Evolutionary conservation across 2,113 vertebrate genomes (phyloP).

Genomic region (Riparia riparia): DNA sequence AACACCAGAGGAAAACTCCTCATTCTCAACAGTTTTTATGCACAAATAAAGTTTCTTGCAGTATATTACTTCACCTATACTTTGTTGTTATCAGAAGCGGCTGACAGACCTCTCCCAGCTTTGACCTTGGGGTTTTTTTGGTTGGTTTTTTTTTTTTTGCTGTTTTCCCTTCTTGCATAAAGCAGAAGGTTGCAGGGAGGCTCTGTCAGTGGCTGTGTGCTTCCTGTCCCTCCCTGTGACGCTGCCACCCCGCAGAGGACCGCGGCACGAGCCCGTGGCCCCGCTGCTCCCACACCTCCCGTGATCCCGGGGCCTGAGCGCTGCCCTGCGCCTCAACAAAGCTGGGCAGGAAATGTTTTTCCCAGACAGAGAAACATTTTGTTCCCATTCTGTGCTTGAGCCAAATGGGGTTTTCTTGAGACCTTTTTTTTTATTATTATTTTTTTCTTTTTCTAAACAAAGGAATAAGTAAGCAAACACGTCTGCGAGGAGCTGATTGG

Average conservation of each 20-base stretch:
- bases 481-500: background rate
- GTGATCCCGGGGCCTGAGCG: background rate
- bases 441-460: background rate
- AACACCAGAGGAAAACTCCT: background rate
- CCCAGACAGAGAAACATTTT: constrained; percentile 39
- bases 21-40: background rate
- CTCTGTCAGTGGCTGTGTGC: background rate
- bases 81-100: background rate
- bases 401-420: constrained; percentile 5
- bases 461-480: constrained; percentile 3
- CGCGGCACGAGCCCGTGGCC: background rate
- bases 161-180: background rate
- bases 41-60: background rate
- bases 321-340: background rate
- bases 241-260: background rate
- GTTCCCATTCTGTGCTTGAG: constrained; percentile 15
- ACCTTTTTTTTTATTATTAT: background rate
- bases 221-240: background rate
- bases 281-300: background rate
- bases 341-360: constrained; percentile 28
- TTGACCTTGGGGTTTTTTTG: too few relatives aligned
- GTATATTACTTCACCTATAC: background rate
- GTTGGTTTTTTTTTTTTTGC: background rate
- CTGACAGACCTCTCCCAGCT: background rate
- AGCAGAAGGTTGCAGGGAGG: background rate